These are phyloP conservation scores for Dysdera silvatica DNA, from an alignment of 1,140 invertebrate species.

Conservation along the genomic window DNA sequence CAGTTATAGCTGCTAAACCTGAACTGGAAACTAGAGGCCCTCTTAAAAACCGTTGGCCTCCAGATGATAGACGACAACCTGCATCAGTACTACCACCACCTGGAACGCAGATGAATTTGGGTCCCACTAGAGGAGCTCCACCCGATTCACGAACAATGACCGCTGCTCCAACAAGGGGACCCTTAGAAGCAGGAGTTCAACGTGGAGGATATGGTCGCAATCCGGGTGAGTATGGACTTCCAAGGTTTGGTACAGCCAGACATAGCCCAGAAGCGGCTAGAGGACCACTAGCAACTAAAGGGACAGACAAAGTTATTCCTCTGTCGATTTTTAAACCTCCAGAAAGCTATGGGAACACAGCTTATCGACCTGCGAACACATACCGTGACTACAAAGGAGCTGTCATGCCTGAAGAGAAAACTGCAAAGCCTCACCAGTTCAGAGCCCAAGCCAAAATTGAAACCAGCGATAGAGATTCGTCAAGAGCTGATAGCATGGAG, in stretches of 20 bases:
- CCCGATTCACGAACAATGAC: neutral
- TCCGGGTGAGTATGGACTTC: conserved; percentile 10
- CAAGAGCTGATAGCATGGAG: conserved; percentile 47
- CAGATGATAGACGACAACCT: too few species aligned
- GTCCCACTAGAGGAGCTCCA: neutral
- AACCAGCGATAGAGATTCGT: conserved; percentile 9
- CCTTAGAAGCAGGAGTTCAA: conserved; percentile 13
- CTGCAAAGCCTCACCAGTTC: neutral
- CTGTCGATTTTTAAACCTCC: conserved; percentile 4
- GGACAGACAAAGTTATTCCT: neutral
- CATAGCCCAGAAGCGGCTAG: conserved; percentile 8
- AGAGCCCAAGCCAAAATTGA: conserved; percentile 5
- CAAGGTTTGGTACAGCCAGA: conserved; percentile 16
- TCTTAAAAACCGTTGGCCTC: neutral
- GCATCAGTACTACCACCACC: neutral
- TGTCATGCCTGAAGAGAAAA: neutral
- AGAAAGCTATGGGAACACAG: neutral
- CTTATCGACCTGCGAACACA: neutral
- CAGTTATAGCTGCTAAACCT: neutral
- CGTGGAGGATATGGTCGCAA: neutral
- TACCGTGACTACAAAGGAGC: neutral
- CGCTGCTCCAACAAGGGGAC: neutral
- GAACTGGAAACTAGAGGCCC: neutral
- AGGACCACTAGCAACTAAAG: neutral
- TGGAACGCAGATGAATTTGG: neutral